These are phyloP conservation scores for Solen grandis DNA, from an alignment of 1,140 invertebrate species.

Conservation along the genomic window DNA sequence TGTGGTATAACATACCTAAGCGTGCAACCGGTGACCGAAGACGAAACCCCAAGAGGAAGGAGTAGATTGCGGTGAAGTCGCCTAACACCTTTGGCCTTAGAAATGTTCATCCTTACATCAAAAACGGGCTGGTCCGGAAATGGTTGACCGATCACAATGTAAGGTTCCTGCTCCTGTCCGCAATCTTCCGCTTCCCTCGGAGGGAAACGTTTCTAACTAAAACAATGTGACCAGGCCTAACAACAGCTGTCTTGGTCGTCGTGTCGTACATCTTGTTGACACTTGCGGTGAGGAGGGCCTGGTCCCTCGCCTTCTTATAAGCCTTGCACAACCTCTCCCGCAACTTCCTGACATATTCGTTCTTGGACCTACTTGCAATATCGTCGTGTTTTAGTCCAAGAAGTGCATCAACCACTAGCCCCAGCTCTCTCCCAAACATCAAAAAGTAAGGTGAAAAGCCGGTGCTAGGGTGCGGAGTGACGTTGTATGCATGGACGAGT, in stretches of 20 bases:
- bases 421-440: constrained; percentile 5
- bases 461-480: constrained; percentile 8
- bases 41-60: neutral
- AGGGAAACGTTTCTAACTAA: no score
- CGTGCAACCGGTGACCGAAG: no score
- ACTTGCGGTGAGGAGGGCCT: no score
- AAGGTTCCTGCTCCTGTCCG: neutral
- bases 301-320: no score
- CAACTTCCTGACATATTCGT: no score
- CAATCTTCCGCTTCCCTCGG: neutral
- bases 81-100: neutral
- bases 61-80: constrained; percentile 7
- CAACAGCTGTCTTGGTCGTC: neutral
- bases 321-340: neutral
- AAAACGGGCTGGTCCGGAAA: neutral
- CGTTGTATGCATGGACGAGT: no score
- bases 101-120: neutral
- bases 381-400: neutral
- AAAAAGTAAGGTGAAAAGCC: constrained; percentile 13
- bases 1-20: constrained; percentile 11
- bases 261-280: neutral
- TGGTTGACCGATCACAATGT: constrained; percentile 3
- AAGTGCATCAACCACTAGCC: constrained; percentile 5
- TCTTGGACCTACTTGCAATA: constrained; percentile 10
- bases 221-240: neutral